These are phyloP conservation scores for Drosophila incognita DNA, from an alignment of 2,888 invertebrate species.

Conservation along the genomic window DNA sequence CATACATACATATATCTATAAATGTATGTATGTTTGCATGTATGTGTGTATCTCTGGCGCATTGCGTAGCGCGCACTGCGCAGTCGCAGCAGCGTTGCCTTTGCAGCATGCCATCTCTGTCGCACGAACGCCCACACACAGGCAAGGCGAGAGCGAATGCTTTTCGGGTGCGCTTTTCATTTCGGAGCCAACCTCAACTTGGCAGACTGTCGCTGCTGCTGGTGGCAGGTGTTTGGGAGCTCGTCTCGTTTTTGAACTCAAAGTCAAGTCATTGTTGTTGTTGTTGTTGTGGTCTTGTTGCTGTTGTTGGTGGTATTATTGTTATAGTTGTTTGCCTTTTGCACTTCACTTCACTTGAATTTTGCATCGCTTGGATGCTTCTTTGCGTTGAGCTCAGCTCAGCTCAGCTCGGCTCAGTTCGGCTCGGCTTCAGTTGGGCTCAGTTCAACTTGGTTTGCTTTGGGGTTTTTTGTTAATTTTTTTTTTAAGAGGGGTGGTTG, in stretches of 20 bases:
- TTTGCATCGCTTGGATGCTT: slow-evolving; percentile 80
- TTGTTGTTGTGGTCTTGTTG: slow-evolving; percentile 49
- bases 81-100: slow-evolving; percentile 19
- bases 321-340: slow-evolving; percentile 78
- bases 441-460: slow-evolving; percentile 57
- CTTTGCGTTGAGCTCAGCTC: slow-evolving; percentile 34
- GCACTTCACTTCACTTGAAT: slow-evolving; percentile 82
- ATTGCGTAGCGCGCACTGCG: slow-evolving; percentile 46
- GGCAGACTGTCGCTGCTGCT: slow-evolving; percentile 14
- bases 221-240: slow-evolving; percentile 58
- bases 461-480: slow-evolving; percentile 32
- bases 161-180: slow-evolving; percentile 64
- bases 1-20: background rate
- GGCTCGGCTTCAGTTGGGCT: slow-evolving; percentile 36
- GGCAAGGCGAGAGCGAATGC: slow-evolving; percentile 42
- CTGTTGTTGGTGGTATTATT: slow-evolving; percentile 44
- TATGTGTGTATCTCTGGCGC: slow-evolving; percentile 4
- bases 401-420: slow-evolving; percentile 23
- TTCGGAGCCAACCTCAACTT: slow-evolving; percentile 27
- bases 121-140: slow-evolving; percentile 44
- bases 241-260: slow-evolving; percentile 62
- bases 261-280: slow-evolving; percentile 71
- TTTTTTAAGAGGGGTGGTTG: slow-evolving; percentile 17
- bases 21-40: background rate
- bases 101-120: slow-evolving; percentile 36